Percentiles rank a stretch among this genome's conserved stretches.
Evolutionary conservation across 1,140 invertebrate species (phyloP).

Genomic region (Paraescarpia echinospica): DNA sequence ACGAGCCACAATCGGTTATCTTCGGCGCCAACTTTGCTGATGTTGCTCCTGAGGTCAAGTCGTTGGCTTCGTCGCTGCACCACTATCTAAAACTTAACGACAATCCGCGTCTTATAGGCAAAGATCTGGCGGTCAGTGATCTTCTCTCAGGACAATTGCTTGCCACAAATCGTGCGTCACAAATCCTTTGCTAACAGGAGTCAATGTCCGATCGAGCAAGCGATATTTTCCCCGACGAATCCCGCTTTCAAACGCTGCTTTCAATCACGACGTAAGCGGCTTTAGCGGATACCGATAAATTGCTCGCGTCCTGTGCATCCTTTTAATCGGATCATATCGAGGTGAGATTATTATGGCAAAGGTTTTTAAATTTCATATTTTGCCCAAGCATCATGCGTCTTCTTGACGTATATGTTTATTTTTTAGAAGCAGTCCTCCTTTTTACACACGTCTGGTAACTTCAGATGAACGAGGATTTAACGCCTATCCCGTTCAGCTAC

Average conservation of each 20-base stretch:
- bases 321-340: neutral
- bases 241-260: neutral
- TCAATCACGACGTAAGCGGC: neutral
- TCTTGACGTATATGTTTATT: neutral
- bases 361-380: neutral
- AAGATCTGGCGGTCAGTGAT: neutral
- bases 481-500: too few relatives aligned
- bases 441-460: neutral
- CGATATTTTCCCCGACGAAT: neutral
- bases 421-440: neutral
- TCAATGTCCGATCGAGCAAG: neutral
- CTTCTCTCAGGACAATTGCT: neutral
- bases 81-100: neutral
- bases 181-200: neutral
- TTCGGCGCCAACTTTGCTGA: neutral
- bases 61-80: neutral
- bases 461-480: neutral
- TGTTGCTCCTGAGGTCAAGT: neutral
- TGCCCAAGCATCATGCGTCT: neutral
- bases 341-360: neutral
- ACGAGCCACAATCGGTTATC: neutral
- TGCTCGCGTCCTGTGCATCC: neutral
- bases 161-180: neutral
- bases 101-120: neutral
- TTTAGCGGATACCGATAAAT: neutral